Evolutionary conservation across 2,888 invertebrate species (phyloP).

Genomic region (Mimachlamys varia): DNA sequence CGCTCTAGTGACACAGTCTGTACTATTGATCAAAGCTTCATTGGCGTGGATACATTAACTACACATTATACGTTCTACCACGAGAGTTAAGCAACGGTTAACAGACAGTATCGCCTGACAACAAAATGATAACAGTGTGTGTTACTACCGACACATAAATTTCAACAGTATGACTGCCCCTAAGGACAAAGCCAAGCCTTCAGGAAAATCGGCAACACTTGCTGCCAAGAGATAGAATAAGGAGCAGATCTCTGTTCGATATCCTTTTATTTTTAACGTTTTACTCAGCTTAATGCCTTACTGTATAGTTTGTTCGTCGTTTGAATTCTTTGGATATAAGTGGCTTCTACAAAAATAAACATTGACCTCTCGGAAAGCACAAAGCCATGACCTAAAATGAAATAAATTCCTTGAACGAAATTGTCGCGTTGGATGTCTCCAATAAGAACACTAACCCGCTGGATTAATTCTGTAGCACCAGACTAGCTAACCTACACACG

Average conservation of each 20-base stretch:
- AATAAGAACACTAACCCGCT: not conserved
- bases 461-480: not conserved
- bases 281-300: not conserved
- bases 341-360: not conserved
- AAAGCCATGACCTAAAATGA: not conserved
- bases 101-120: constrained; percentile 12
- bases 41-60: constrained; percentile 6
- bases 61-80: not conserved
- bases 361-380: not conserved
- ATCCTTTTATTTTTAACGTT: not conserved
- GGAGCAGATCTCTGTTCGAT: not conserved
- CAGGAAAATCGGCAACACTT: not conserved
- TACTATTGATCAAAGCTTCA: constrained; percentile 17
- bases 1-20: not conserved
- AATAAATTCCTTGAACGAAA: not conserved
- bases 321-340: not conserved
- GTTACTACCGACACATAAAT: not conserved
- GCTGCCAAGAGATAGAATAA: not conserved
- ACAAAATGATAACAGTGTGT: not conserved
- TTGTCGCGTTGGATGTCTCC: not conserved
- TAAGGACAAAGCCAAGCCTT: not conserved
- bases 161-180: not conserved
- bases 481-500: not conserved
- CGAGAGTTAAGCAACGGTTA: constrained; percentile 36
- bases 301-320: not conserved